A percentile compares a stretch with the other conserved stretches of the same genome.
Evolutionary conservation across 2,113 vertebrate species (phyloP).

Genomic region (Isurus oxyrinchus): DNA sequence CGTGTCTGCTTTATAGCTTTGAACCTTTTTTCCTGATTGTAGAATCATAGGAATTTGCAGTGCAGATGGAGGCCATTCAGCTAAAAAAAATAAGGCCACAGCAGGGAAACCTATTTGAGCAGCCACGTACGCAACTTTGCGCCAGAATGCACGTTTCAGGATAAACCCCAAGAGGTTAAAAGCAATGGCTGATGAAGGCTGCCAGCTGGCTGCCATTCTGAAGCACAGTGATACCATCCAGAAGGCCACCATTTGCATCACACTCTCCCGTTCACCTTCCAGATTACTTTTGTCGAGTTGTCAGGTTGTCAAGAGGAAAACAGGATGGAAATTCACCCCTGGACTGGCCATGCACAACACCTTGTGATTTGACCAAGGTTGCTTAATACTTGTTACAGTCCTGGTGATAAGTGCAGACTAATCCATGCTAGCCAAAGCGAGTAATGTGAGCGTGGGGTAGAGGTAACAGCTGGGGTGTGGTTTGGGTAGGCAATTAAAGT

Average conservation of each 20-base stretch:
- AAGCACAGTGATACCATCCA: not conserved
- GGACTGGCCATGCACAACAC: not conserved
- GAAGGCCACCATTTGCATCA: not conserved
- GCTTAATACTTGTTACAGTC: not conserved
- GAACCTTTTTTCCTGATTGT: not conserved
- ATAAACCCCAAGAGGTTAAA: not conserved
- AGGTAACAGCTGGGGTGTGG: not conserved
- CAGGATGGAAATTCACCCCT: not conserved
- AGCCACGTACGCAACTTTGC: not conserved
- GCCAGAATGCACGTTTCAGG: not conserved
- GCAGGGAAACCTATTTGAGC: not conserved
- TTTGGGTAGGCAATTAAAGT: not conserved
- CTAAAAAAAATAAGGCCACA: not conserved
- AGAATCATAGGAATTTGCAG: not conserved
- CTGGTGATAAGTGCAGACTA: not conserved
- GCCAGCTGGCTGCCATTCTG: not conserved
- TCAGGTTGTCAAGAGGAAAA: not conserved
- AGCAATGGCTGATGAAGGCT: not conserved
- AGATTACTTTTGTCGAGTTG: not conserved
- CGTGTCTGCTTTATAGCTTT: not conserved
- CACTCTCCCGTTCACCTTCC: not conserved
- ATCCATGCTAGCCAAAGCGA: not conserved
- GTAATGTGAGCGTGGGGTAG: not conserved
- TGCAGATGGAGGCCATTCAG: not conserved
- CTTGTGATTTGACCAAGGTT: not conserved